Evolutionary conservation across 2,888 invertebrate genomes (phyloP), one percentile per base, ranked within the genome.

Genomic region (Melanotus villosus): DNA sequence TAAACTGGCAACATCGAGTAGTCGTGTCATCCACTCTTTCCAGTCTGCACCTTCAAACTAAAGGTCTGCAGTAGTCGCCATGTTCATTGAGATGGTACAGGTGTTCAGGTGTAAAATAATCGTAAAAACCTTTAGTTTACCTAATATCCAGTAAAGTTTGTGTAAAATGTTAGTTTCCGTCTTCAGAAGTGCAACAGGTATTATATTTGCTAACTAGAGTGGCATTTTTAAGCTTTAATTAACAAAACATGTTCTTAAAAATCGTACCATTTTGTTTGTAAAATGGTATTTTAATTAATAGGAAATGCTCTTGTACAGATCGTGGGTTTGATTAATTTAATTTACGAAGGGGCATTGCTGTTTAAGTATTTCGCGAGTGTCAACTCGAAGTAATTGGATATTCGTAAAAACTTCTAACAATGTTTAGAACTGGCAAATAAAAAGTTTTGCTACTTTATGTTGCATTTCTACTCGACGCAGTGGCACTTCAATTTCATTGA

Each of bases 141-240:
- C n/a, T n/a, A n/a, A n/a, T n/a, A n/a, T n/a, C n/a, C n/a, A n/a
- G n/a, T 23, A 19, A 47, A 47, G 9, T 6, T 3, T 26, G 26
- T 7, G 3, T 3, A 64, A 65, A 45, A 76, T 76, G 76, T 69
- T 76, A 59, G 73, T 74, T 58, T 74, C 76, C 7, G 72, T 74
- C 21, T 74, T 76, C 59, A 65, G 74, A 66, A 74, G 71, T 64
- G 71, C 70, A 41, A 71, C 74, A 71, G 76, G 74, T 74, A 41
- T 16, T 5, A 7, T 41, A 16, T 41, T 9, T 16, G 14, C 6
- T 16, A 41, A 3, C 3, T 26, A 7, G 4, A 7, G 26, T 3
- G 26, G 4, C 26, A 7, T 7, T 7, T 26, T 26, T 26, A 7
- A 7, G 26, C 26, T 7, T 7, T 7, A 26, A 7, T 26, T 26